These are phyloP conservation scores for Polypterus senegalus DNA, from an alignment of 2,113 vertebrate species.

Conservation along the genomic window DNA sequence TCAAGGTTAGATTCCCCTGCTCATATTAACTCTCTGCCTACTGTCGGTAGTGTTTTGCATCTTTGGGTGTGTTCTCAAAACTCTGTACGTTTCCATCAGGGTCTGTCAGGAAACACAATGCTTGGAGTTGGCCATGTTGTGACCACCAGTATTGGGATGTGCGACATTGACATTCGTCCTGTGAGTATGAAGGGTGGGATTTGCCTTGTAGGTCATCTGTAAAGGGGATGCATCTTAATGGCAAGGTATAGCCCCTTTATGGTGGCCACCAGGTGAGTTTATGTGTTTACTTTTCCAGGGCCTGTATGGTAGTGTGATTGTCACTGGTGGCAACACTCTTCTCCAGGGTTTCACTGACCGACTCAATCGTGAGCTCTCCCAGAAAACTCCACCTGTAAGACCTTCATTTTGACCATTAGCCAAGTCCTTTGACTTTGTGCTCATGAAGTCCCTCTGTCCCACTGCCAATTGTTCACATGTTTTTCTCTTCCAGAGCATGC, in stretches of 20 bases:
- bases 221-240: background rate
- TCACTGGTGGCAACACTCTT: slow-evolving; percentile 52
- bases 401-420: background rate
- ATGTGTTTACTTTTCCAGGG: slow-evolving; percentile 29
- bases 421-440: background rate
- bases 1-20: slow-evolving; percentile 39
- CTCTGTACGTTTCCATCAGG: slow-evolving; percentile 28
- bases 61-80: background rate
- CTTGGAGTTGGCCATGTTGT: slow-evolving; percentile 57
- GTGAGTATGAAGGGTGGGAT: slow-evolving; percentile 25
- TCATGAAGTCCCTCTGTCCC: background rate
- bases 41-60: background rate
- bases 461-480: background rate
- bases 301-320: slow-evolving; percentile 52
- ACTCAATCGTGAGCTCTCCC: slow-evolving; percentile 55
- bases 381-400: slow-evolving; percentile 58
- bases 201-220: background rate
- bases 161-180: slow-evolving; percentile 59
- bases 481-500: slow-evolving; percentile 47
- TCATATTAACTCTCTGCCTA: background rate
- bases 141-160: slow-evolving; percentile 62
- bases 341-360: slow-evolving; percentile 61
- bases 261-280: background rate
- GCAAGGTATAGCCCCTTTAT: no score
- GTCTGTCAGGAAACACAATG: slow-evolving; percentile 60